Percentiles rank a stretch among this genome's conserved stretches.
Evolutionary conservation across 2,797 vertebrate genomes (phyloP).

Genomic region (Thamnophis elegans): DNA sequence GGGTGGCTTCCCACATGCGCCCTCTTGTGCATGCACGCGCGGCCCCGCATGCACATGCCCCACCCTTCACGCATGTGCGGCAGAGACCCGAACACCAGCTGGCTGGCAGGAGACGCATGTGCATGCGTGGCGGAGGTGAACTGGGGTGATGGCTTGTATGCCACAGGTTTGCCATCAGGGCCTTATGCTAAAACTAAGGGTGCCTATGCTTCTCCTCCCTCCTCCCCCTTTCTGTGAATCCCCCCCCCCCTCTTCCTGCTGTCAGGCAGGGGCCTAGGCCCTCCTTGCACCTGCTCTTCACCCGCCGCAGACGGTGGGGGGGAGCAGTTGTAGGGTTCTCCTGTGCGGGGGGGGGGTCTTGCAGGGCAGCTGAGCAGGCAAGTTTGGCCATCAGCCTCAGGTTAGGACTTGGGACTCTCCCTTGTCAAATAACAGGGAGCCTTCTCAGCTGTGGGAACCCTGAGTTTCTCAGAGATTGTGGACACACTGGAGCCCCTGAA

Average conservation of each 20-base stretch:
- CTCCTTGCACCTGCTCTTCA: neutral
- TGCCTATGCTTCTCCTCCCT: neutral
- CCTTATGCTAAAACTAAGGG: neutral
- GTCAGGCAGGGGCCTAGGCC: neutral
- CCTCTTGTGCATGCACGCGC: too few relatives aligned
- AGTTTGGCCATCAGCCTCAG: neutral
- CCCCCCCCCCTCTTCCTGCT: neutral
- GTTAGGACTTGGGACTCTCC: neutral
- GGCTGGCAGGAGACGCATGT: too few relatives aligned
- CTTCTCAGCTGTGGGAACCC: too few relatives aligned
- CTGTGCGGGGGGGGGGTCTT: neutral
- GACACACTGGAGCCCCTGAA: neutral
- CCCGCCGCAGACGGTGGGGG: neutral
- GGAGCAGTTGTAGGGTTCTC: neutral
- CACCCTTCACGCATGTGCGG: too few relatives aligned
- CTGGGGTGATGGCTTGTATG: too few relatives aligned
- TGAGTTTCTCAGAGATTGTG: neutral
- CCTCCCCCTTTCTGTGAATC: neutral
- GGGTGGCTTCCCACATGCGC: too few relatives aligned
- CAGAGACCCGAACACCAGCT: too few relatives aligned
- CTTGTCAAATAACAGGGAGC: neutral
- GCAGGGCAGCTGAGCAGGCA: neutral
- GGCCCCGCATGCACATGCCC: too few relatives aligned
- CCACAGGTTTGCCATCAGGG: too few relatives aligned
- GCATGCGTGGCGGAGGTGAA: too few relatives aligned